These are phyloP conservation scores for Bombyx mori DNA, from an alignment of 1,140 invertebrate species.

Conservation along the genomic window ASM3026992v2 NC_085124.1:5590501-5591000, in stretches of 20 bases:
- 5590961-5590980: conserved; percentile 68
- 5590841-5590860: conserved; percentile 30
- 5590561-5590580: too few species aligned
- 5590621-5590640: too few species aligned
- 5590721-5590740: neutral
- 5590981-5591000: conserved; percentile 37
- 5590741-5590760: neutral
- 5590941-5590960: conserved; percentile 63
- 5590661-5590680: too few species aligned
- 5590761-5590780: neutral
- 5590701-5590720: too few species aligned
- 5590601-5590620: too few species aligned
- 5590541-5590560: conserved; percentile 7
- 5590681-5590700: too few species aligned
- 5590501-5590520: conserved; percentile 20
- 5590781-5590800: conserved; percentile 8
- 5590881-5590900: conserved; percentile 29
- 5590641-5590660: too few species aligned
- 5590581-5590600: too few species aligned
- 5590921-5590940: conserved; percentile 57
- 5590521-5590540: conserved; percentile 37
- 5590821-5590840: conserved; percentile 40
- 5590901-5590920: conserved; percentile 61
- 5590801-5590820: conserved; percentile 11
- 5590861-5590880: conserved; percentile 31